Percentiles rank a stretch among this genome's conserved stretches.
phyloP scores from a whole-genome alignment of 2,888 invertebrate genomes.

The Hylaea fasciaria region DNA sequence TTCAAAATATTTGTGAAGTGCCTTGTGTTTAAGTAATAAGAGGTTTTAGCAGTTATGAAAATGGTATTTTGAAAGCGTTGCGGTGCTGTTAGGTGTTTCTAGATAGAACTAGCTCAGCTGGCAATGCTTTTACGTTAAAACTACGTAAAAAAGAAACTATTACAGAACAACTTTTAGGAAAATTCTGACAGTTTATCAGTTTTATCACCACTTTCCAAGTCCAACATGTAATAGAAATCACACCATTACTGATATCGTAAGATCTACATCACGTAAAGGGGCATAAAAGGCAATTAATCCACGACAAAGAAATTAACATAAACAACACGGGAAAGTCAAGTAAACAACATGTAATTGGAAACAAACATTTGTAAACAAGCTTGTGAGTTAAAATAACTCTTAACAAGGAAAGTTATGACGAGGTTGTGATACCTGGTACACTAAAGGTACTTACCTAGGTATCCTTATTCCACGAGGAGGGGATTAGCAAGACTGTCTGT shows the following conservation, averaged over 20 bases:
- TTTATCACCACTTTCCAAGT: slow-evolving; percentile 11
- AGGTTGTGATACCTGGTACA: slow-evolving; percentile 11
- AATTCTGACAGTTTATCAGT: not conserved
- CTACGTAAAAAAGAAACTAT: too few relatives aligned
- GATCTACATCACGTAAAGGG: not conserved
- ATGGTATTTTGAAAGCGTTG: not conserved
- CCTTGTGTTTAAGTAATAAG: too few relatives aligned
- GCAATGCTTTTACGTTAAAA: too few relatives aligned
- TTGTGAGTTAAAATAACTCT: slow-evolving; percentile 22
- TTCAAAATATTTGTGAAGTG: slow-evolving; percentile 14
- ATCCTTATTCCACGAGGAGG: too few relatives aligned
- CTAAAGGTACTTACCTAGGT: not conserved
- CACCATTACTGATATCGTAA: slow-evolving; percentile 10
- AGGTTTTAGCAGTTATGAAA: slow-evolving; percentile 1
- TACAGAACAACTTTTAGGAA: not conserved
- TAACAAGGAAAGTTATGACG: slow-evolving; percentile 28
- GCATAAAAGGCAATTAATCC: slow-evolving; percentile 10
- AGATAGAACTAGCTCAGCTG: too few relatives aligned
- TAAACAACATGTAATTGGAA: slow-evolving; percentile 21
- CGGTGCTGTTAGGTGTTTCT: too few relatives aligned
- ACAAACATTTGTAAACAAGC: slow-evolving; percentile 14
- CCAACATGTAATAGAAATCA: slow-evolving; percentile 2
- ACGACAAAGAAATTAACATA: slow-evolving; percentile 19
- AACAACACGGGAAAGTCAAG: slow-evolving; percentile 21
- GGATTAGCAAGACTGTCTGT: not conserved